A percentile compares a stretch with the other conserved stretches of the same genome.
Evolutionary conservation across 2,888 invertebrate species (phyloP).

Genomic region (Ametastegia equiseti): DNA sequence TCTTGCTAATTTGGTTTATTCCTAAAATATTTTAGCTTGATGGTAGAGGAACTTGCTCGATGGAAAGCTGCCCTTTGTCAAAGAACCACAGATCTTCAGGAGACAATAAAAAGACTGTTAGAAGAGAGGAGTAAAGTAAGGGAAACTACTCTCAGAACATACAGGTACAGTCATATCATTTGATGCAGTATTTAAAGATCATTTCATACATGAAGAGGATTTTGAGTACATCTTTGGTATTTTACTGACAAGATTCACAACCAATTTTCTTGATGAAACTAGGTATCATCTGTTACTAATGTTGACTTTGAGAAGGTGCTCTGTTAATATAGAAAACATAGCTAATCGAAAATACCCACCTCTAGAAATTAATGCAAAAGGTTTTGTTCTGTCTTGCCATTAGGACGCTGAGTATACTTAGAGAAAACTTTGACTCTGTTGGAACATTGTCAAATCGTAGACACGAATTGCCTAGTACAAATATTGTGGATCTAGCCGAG

Average conservation of each 20-base stretch:
- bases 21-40: conserved; percentile 81
- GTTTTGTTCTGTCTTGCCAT: conserved; percentile 46
- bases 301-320: too few species aligned
- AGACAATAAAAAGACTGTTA: conserved; percentile 82
- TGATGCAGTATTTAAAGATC: neutral
- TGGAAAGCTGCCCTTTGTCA: conserved; percentile 90
- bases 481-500: conserved; percentile 82
- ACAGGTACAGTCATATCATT: conserved; percentile 76
- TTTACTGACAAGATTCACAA: neutral
- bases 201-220: neutral
- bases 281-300: too few species aligned
- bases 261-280: too few species aligned
- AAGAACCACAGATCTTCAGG: conserved; percentile 84
- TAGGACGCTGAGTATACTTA: conserved; percentile 76
- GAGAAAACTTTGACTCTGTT: conserved; percentile 78
- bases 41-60: conserved; percentile 94
- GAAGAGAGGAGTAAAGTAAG: conserved; percentile 84
- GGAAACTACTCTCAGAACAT: conserved; percentile 81
- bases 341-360: too few species aligned
- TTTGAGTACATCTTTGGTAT: neutral
- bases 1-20: too few species aligned
- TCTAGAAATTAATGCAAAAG: neutral
- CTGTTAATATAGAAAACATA: too few species aligned
- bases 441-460: conserved; percentile 75
- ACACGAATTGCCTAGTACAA: conserved; percentile 77